These are phyloP conservation scores for Stegastes partitus DNA, from an alignment of 2,113 vertebrate species.

Conservation along the genomic window DNA sequence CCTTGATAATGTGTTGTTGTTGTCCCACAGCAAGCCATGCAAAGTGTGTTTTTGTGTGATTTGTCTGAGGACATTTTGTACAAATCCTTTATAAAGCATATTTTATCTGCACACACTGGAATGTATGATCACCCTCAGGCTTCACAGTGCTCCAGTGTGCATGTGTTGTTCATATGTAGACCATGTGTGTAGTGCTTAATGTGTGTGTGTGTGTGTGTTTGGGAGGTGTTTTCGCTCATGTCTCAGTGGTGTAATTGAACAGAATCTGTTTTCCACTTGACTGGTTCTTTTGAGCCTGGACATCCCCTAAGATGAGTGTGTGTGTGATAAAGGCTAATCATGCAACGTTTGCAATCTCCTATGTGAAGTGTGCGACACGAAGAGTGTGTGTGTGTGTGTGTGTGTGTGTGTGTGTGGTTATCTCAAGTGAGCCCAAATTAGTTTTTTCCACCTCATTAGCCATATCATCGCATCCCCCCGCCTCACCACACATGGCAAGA, in stretches of 20 bases:
- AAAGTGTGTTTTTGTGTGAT: neutral
- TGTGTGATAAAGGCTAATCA: conserved; percentile 56
- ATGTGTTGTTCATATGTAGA: too few relatives aligned
- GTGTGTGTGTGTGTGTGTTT: neutral
- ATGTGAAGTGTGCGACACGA: conserved; percentile 36
- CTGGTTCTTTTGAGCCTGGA: conserved; percentile 52
- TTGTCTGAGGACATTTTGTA: neutral
- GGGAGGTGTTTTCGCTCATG: conserved; percentile 9
- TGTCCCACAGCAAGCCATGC: neutral
- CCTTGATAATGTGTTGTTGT: neutral
- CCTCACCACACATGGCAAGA: conserved; percentile 44
- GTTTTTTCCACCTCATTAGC: conserved; percentile 84
- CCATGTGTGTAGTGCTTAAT: neutral
- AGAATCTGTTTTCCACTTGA: conserved; percentile 69
- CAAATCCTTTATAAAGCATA: conserved; percentile 6
- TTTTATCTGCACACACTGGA: conserved; percentile 1
- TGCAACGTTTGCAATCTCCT: conserved; percentile 44
- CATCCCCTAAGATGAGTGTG: neutral
- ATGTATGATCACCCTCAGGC: neutral
- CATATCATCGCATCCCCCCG: conserved; percentile 66
- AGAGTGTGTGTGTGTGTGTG: conserved; percentile 33
- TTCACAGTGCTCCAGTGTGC: neutral
- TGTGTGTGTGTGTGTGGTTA: conserved; percentile 53
- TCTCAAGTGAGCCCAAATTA: conserved; percentile 76
- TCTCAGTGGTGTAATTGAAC: conserved; percentile 62